These are phyloP conservation scores for Bambusicola thoracicus DNA, from an alignment of 2,113 vertebrate species.

Conservation along the genomic window DNA sequence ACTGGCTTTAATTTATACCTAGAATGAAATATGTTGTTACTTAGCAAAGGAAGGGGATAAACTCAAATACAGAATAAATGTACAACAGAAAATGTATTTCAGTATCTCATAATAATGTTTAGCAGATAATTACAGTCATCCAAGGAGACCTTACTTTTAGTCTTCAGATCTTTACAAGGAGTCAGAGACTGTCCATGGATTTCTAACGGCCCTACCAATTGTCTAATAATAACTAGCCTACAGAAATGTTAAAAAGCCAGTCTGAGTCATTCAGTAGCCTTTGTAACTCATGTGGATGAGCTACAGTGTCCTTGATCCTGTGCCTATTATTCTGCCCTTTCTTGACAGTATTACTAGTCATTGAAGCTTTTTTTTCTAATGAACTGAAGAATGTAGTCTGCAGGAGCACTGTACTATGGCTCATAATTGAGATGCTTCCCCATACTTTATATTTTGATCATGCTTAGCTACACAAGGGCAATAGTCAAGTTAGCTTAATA, in stretches of 20 bases:
- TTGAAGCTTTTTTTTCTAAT: slow-evolving; percentile 10
- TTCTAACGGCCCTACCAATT: not conserved
- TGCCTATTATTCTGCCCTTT: slow-evolving; percentile 44
- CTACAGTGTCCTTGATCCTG: slow-evolving; percentile 4
- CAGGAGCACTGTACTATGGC: not conserved
- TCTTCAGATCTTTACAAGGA: not conserved
- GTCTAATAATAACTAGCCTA: not conserved
- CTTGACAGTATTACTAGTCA: slow-evolving; percentile 39
- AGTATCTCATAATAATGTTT: not conserved
- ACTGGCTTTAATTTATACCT: not conserved
- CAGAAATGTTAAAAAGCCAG: slow-evolving; percentile 4
- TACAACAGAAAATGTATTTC: not conserved
- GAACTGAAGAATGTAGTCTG: slow-evolving; percentile 49
- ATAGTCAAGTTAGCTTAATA: slow-evolving; percentile 74
- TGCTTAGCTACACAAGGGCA: slow-evolving; percentile 66
- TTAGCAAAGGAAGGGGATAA: not conserved
- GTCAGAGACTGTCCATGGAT: not conserved
- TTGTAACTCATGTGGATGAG: not conserved
- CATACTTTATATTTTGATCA: slow-evolving; percentile 73
- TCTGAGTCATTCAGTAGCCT: not conserved
- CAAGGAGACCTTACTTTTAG: not conserved
- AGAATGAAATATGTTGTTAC: not conserved
- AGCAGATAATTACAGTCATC: not conserved
- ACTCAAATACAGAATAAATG: not conserved
- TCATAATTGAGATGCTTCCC: slow-evolving; percentile 60